Evolutionary conservation across 2,113 vertebrate genomes (phyloP).

Genomic region (Hypocryptadius cinnamomeus): DNA sequence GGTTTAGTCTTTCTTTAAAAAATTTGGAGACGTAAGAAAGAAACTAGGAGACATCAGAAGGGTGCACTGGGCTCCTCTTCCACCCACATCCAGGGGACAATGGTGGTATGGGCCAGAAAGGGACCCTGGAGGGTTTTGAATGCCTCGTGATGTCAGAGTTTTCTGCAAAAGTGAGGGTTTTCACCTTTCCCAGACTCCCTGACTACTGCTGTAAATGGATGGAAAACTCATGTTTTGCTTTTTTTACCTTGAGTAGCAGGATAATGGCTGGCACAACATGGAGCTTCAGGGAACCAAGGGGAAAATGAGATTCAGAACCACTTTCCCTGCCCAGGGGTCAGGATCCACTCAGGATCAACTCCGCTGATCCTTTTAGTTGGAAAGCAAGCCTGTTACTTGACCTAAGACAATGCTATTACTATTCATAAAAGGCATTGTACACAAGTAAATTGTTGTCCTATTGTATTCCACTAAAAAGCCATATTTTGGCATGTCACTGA

Average conservation of each 20-base stretch:
- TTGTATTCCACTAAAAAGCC: background rate
- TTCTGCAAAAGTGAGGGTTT: background rate
- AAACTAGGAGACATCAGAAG: background rate
- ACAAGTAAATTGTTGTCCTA: background rate
- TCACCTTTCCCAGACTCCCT: background rate
- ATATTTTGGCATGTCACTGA: background rate
- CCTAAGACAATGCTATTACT: background rate
- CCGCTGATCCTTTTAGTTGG: background rate
- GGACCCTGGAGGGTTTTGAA: background rate
- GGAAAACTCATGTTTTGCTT: background rate
- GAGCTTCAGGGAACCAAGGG: background rate
- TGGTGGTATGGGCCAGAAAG: background rate
- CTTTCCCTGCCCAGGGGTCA: background rate
- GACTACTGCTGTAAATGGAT: background rate
- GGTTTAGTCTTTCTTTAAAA: background rate
- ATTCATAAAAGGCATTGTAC: background rate
- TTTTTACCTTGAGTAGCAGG: background rate
- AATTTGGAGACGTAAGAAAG: background rate
- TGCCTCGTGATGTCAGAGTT: background rate
- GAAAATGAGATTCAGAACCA: background rate
- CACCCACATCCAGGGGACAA: accelerated
- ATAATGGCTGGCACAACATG: background rate
- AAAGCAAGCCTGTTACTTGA: background rate
- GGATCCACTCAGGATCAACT: background rate
- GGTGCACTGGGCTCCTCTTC: background rate